Evolutionary conservation across 2,797 vertebrate species (phyloP).

Genomic region (Sebastes aleutianus): DNA sequence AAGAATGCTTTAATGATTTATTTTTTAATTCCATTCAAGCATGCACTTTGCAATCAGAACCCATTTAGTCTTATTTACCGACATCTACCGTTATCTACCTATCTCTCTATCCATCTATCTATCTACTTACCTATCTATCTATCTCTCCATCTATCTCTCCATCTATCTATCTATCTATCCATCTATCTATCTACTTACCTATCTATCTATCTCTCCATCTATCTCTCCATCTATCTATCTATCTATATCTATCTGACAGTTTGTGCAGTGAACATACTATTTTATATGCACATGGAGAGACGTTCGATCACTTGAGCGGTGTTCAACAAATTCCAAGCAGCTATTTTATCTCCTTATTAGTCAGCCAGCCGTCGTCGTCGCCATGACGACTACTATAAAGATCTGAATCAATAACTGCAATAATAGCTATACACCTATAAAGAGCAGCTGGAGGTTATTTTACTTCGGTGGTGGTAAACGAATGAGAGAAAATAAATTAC

Average conservation of each 20-base stretch:
- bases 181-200: constrained; percentile 32
- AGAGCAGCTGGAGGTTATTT: constrained; percentile 2
- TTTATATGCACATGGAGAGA: not conserved
- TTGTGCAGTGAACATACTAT: not conserved
- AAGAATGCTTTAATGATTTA: constrained; percentile 33
- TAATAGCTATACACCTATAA: not conserved
- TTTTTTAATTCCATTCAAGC: constrained; percentile 37
- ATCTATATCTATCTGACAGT: not conserved
- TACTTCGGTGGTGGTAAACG: not conserved
- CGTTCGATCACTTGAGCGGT: not conserved
- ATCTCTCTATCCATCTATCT: constrained; percentile 21
- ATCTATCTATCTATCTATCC: constrained; percentile 21
- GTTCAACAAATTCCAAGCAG: not conserved
- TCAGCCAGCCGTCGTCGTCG: not conserved
- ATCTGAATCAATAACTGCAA: not conserved
- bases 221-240: constrained; percentile 20
- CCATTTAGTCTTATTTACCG: constrained; percentile 24
- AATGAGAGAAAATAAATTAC: not conserved
- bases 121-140: constrained; percentile 41
- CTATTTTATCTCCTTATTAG: not conserved
- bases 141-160: constrained; percentile 39
- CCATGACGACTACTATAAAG: not conserved
- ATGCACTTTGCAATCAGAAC: constrained; percentile 47
- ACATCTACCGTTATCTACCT: not conserved
- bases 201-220: constrained; percentile 1